Evolutionary conservation across 2,888 invertebrate genomes (phyloP), one percentile per base, ranked within the genome.

Genomic region (Heterodera filipjevi): DNA sequence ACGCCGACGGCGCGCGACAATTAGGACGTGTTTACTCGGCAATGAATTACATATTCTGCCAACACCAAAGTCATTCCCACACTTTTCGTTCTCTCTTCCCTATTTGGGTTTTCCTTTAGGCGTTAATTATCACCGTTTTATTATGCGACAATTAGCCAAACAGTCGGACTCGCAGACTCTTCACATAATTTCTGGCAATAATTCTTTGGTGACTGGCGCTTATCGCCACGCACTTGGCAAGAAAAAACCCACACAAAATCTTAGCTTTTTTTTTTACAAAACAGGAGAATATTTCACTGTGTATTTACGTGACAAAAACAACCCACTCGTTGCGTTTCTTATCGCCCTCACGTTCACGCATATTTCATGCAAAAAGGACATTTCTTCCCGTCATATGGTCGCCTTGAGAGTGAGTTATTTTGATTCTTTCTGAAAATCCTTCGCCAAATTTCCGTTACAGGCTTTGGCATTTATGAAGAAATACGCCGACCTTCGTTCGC

Each of bases 281-380:
- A 14, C 70, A 85, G 87, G 87, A 32, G 87, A 87, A 79, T 87
- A 86, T 78, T 80, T 87, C 22, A 80, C 82, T 16, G 86, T 87
- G 27, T 87, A 86, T 86, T 71, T 81, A 46, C 80, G 77, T 44
- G 81, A 85, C 70, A 72, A 77, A 46, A 79, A 81, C 49, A 83
- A 86, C 53, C 85, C 86, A 27, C 78, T 88, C 71, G 81, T 86
- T 30, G 85, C 85, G 75, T 80, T 88, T 22, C 81, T 88, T 33
- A 83, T 88, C 53, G 86, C 83, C 5, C 83, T 88, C 46, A 87
- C 87, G 0, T 88, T 88, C 78, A 85, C 83, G 8, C 88, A 88
- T 78, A 88, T 88, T 86, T 81, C 88, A 0, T 87, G 86, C 81
- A 88, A 88, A 76, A 88, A 87, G 80, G 87, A 88, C 77, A 83